Conservation (phyloP, 2,888 invertebrate species). For the Agrilus biguttatus region DNA sequence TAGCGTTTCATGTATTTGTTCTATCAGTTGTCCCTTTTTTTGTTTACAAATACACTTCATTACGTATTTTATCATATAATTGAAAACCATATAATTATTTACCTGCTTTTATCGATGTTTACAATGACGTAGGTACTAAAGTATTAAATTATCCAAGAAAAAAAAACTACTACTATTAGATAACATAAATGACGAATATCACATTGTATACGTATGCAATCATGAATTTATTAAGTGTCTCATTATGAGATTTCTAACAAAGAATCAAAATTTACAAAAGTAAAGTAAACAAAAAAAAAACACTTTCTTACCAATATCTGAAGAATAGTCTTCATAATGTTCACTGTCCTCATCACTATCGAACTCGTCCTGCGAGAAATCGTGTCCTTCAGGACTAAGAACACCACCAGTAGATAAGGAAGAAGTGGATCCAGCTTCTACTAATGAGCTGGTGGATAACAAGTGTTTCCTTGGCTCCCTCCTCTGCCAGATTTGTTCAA, state of each 20-base stretch:
- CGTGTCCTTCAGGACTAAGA: constrained; percentile 66
- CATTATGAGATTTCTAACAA: background rate
- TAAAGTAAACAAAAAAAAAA: background rate
- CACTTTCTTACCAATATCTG: constrained; percentile 51
- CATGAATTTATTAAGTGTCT: too few species aligned
- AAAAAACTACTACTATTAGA: too few species aligned
- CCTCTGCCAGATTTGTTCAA: constrained; percentile 75
- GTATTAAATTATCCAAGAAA: too few species aligned
- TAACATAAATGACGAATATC: too few species aligned
- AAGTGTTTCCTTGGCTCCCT: constrained; percentile 78
- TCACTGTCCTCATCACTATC: constrained; percentile 74
- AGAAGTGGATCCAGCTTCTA: constrained; percentile 73
- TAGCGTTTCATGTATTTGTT: too few species aligned
- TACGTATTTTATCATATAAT: too few species aligned
- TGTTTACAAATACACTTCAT: too few species aligned
- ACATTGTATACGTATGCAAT: too few species aligned
- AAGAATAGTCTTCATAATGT: constrained; percentile 74
- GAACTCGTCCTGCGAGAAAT: constrained; percentile 74
- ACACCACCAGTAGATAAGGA: constrained; percentile 71
- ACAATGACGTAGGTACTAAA: too few species aligned
- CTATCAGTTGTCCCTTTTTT: too few species aligned
- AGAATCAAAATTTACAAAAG: background rate
- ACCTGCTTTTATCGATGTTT: too few species aligned
- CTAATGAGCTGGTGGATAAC: constrained; percentile 68
- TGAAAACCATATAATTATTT: too few species aligned